Conservation (phyloP, 1,140 invertebrate species). For the Nylanderia fulva region DNA sequence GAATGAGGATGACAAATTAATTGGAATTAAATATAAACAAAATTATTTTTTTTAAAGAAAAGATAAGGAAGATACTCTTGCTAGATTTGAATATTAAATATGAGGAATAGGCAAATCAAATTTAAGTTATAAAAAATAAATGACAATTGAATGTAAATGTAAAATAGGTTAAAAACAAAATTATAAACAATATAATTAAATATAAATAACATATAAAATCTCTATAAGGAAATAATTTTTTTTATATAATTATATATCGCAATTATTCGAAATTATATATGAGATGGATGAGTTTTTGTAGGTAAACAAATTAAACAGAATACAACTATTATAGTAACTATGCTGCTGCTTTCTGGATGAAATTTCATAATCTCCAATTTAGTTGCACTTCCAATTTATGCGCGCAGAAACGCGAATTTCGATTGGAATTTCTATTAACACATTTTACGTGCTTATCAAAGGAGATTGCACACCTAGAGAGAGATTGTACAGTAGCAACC, state of each 20-base stretch:
- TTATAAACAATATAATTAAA: no score
- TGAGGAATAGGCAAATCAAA: no score
- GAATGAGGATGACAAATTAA: no score
- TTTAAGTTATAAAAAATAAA: no score
- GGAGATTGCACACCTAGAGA: not conserved
- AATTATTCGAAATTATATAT: not conserved
- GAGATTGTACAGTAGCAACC: not conserved
- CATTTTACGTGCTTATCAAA: slow-evolving; percentile 25
- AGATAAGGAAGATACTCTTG: no score
- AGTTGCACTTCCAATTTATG: not conserved
- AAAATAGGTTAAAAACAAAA: no score
- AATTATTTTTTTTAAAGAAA: no score
- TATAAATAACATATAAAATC: no score
- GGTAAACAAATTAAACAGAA: not conserved
- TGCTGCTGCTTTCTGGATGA: not conserved
- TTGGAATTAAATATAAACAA: no score
- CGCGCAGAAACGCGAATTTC: not conserved
- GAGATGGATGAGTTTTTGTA: not conserved
- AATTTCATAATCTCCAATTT: slow-evolving; percentile 33
- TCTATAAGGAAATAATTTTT: no score
- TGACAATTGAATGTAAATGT: no score
- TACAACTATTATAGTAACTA: not conserved
- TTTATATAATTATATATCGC: not conserved
- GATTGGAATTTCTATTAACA: not conserved
- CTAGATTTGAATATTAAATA: no score